These are phyloP conservation scores for Sceliomorpha sp. DNA, from an alignment of 2,888 invertebrate genomes.

Conservation along the genomic window DNA sequence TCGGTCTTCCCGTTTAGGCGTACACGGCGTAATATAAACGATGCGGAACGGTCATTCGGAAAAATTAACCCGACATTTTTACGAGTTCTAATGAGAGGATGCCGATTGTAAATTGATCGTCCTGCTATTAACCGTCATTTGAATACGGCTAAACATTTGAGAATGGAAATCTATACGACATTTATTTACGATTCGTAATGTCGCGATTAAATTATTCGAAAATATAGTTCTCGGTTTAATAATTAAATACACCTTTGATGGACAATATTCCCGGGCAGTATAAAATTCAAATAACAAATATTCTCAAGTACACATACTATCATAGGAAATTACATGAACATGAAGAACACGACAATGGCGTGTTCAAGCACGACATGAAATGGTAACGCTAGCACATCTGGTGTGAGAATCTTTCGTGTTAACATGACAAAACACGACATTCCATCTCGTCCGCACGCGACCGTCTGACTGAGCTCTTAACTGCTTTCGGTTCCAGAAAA, in stretches of 20 bases:
- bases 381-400: slow-evolving; percentile 44
- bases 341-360: slow-evolving; percentile 43
- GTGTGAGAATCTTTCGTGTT: slow-evolving; percentile 50
- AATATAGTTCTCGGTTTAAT: slow-evolving; percentile 14
- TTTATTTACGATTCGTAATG: no score
- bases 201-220: no score
- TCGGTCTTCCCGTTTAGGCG: no score
- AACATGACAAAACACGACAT: slow-evolving; percentile 50
- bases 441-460: slow-evolving; percentile 46
- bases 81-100: no score
- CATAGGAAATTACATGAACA: slow-evolving; percentile 38
- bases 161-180: no score
- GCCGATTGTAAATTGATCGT: no score
- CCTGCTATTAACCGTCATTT: no score
- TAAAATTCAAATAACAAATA: slow-evolving; percentile 33
- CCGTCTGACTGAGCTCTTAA: slow-evolving; percentile 27
- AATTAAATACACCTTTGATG: slow-evolving; percentile 21
- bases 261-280: slow-evolving; percentile 5
- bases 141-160: no score
- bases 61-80: no score
- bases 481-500: slow-evolving; percentile 18
- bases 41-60: no score
- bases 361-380: slow-evolving; percentile 39
- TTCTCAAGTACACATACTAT: slow-evolving; percentile 23
- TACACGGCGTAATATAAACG: no score